Conservation (phyloP, 2,113 vertebrate genomes). For the Ramphastos sulfuratus region DNA sequence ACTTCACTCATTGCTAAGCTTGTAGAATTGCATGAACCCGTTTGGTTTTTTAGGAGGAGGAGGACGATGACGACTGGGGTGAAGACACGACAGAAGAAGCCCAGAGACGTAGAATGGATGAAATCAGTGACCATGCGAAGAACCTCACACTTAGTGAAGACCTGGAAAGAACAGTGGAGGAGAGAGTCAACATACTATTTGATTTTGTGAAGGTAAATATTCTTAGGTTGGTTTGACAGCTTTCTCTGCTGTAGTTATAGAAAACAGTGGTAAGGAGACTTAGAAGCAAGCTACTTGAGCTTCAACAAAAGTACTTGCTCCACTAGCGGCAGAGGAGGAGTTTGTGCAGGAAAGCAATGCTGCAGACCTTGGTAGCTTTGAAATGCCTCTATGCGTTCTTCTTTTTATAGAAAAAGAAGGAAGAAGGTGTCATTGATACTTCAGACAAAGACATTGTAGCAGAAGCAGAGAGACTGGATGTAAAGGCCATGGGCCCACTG, state of each 20-base stretch:
- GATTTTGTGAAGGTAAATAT: slow-evolving; percentile 92
- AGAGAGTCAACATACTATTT: slow-evolving; percentile 94
- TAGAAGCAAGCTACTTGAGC: not conserved
- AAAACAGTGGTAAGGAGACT: not conserved
- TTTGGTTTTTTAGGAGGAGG: slow-evolving; percentile 77
- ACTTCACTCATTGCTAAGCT: fast-evolving
- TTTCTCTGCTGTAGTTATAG: not conserved
- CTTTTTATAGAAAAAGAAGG: slow-evolving; percentile 88
- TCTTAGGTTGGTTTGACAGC: not conserved
- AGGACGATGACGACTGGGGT: slow-evolving; percentile 97
- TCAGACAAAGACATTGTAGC: slow-evolving; percentile 96
- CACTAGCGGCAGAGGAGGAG: fast-evolving
- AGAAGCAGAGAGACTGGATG: slow-evolving; percentile 96
- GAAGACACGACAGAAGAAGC: slow-evolving; percentile 98
- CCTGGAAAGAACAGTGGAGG: slow-evolving; percentile 91
- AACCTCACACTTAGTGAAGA: slow-evolving; percentile 95
- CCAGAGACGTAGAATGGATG: slow-evolving; percentile 93
- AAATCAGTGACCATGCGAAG: slow-evolving; percentile 96
- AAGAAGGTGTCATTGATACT: slow-evolving; percentile 85
- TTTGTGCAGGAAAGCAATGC: fast-evolving
- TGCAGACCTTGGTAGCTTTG: fast-evolving
- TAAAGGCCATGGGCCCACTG: slow-evolving; percentile 95
- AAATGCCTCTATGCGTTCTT: not conserved
- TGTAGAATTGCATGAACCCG: not conserved
- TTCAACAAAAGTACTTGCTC: not conserved